Evolutionary conservation across 1,140 invertebrate genomes (phyloP).

Genomic region (Theocolax elegans): DNA sequence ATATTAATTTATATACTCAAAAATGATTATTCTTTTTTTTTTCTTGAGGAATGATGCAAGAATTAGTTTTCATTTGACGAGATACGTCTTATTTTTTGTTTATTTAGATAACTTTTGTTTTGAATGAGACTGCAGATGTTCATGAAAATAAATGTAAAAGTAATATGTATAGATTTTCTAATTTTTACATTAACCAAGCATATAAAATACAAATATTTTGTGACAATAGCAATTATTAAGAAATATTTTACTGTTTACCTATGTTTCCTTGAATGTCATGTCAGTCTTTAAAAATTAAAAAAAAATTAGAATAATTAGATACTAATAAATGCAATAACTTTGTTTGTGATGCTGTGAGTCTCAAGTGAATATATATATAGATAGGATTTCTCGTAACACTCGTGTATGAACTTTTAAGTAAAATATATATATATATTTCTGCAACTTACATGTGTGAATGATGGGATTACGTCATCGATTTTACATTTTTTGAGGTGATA

Average conservation of each 20-base stretch:
- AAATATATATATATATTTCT: no score
- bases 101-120: neutral
- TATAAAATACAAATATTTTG: no score
- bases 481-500: no score
- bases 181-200: neutral
- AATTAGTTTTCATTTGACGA: neutral
- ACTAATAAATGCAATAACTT: neutral
- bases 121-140: neutral
- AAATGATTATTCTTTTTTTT: no score
- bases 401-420: conserved; percentile 11
- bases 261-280: neutral
- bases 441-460: no score
- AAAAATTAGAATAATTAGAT: neutral
- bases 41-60: conserved; percentile 12
- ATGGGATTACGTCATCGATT: no score
- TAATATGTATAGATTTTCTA: neutral
- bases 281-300: neutral
- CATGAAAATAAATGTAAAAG: no score
- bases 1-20: neutral
- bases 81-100: neutral
- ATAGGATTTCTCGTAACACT: conserved; percentile 1
- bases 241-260: no score
- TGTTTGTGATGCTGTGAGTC: conserved; percentile 7
- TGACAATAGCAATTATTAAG: no score
- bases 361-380: neutral